Base-by-base conservation (phyloP, 2,888 invertebrate genomes). In the Rapana venosa region DNA sequence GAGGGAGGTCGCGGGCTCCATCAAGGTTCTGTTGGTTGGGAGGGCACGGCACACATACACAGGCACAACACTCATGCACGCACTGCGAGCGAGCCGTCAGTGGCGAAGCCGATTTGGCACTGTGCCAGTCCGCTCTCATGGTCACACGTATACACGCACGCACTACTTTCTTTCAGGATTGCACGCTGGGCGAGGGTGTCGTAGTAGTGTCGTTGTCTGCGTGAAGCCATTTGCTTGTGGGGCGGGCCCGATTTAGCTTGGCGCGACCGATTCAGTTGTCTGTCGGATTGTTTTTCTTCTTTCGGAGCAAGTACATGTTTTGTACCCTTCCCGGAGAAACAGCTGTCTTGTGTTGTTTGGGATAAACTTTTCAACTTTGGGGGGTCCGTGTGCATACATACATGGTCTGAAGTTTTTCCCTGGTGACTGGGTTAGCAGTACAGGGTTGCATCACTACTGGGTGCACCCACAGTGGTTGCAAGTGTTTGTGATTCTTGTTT, bases 31-130 rank as follows among this genome's bases (percentile, higher is more conserved):
- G 36, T 30, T 77, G 30, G 61, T 74, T 58, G 56, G 85, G 47
- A 30, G 87, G 47, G 85, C 85, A 15, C 22, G 58, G 58, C 58
- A 58, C 58, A 58, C 58, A 58, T 15, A 58, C 58, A 58, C 58
- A 58, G 11, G 15, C 58, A 58, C 58, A 58, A 61, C 83, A 61
- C 47, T 22, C 83, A 32, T 15, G 88, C 79, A 70, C 87, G 30
- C 87, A 36, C 70, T 47, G 90, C 87, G 90, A 79, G 66, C 86
- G 56, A 30, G 58, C 58, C 35, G 22, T 32, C 61, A 17, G 85
- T 66, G n/a, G 58, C 58, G 58, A 74, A 79, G 74, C 90, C 91
- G 90, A 88, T 88, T 92, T 93, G 93, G 93, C 92, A 91, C 61
- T 20, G 36, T 89, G 92, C 93, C 93, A 92, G 90, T 35, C 79